Evolutionary conservation across 2,888 invertebrate species (phyloP).

Genomic region (Hydraecia micacea): DNA sequence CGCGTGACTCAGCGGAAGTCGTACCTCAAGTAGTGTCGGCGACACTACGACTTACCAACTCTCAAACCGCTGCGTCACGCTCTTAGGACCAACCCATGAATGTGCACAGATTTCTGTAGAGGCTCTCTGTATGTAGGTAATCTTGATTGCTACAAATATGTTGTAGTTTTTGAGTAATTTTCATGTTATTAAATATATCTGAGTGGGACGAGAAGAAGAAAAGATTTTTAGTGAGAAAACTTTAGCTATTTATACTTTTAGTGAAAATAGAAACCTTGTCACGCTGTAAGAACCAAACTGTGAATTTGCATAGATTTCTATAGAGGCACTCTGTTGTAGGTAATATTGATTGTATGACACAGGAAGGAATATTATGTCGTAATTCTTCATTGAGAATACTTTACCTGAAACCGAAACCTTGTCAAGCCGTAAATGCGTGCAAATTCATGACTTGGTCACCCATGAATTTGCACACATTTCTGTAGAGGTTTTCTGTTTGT

Average conservation of each 20-base stretch:
- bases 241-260: background rate
- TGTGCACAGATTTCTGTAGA: slow-evolving; percentile 47
- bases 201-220: background rate
- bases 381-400: background rate
- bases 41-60: slow-evolving; percentile 76
- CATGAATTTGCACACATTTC: background rate
- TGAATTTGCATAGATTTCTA: slow-evolving; percentile 48
- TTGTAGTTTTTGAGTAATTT: background rate
- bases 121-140: slow-evolving; percentile 32
- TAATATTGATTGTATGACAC: slow-evolving; percentile 29
- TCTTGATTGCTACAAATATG: slow-evolving; percentile 25
- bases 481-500: background rate
- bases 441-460: background rate
- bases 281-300: slow-evolving; percentile 45
- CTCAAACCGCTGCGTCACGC: slow-evolving; percentile 69
- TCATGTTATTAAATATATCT: background rate
- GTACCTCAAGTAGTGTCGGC: slow-evolving; percentile 71
- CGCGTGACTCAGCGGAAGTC: slow-evolving; percentile 75
- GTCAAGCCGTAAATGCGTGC: background rate
- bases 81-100: slow-evolving; percentile 43
- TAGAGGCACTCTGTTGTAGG: slow-evolving; percentile 3
- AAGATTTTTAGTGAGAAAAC: background rate
- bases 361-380: background rate
- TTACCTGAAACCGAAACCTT: background rate
- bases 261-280: slow-evolving; percentile 44